Evolutionary conservation across 2,888 invertebrate genomes (phyloP).

Genomic region (Torymus aiolomorphi): DNA sequence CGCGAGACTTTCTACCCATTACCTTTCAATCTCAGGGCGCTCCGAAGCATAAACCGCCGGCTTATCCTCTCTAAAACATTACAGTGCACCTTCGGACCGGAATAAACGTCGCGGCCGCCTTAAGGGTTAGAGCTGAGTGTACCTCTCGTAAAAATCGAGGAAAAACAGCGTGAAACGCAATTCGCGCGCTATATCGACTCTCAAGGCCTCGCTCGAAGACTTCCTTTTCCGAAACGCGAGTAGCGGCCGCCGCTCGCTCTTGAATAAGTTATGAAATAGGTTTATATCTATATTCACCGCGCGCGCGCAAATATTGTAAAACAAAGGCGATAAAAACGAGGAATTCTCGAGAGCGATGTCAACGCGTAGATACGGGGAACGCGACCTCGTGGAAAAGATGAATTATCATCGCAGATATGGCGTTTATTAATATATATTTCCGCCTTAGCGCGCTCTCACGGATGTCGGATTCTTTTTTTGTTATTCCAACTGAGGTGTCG

Average conservation of each 20-base stretch:
- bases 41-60: too few species aligned
- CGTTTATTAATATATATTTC: slow-evolving; percentile 39
- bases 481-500: neutral
- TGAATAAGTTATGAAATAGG: slow-evolving; percentile 43
- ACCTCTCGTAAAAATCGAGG: neutral
- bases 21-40: too few species aligned
- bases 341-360: slow-evolving; percentile 16
- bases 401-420: slow-evolving; percentile 29
- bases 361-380: too few species aligned
- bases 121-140: too few species aligned
- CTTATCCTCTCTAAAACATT: too few species aligned
- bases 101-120: too few species aligned
- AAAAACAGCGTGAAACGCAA: too few species aligned
- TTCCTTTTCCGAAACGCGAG: slow-evolving; percentile 45
- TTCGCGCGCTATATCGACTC: too few species aligned
- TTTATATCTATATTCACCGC: neutral
- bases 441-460: neutral
- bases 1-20: too few species aligned
- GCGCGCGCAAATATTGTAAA: too few species aligned
- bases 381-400: slow-evolving; percentile 18
- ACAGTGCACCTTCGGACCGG: too few species aligned
- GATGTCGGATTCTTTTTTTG: slow-evolving; percentile 6
- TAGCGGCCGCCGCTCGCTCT: slow-evolving; percentile 2
- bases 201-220: slow-evolving; percentile 26
- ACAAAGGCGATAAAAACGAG: neutral